Conservation (phyloP, 2,888 invertebrate genomes). For the Escarpia spicata region DNA sequence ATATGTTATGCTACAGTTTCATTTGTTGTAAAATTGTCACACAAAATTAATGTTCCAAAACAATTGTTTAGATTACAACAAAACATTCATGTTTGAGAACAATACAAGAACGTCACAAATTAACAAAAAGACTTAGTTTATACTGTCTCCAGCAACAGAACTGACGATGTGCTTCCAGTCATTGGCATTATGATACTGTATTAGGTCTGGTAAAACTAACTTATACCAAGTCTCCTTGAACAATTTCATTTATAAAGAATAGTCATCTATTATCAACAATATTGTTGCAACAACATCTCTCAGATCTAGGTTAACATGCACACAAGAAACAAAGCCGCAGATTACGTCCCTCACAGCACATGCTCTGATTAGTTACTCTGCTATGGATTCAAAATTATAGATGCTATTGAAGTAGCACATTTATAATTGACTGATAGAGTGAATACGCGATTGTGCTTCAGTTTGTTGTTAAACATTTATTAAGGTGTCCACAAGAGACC, state of each 20-base stretch:
- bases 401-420: not conserved
- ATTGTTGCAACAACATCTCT: not conserved
- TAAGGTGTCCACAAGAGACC: too few relatives aligned
- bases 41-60: not conserved
- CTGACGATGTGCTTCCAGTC: not conserved
- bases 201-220: not conserved
- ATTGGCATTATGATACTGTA: not conserved
- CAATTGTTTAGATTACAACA: not conserved
- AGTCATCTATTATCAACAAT: not conserved
- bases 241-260: not conserved
- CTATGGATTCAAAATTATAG: not conserved
- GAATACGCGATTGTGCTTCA: too few relatives aligned
- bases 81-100: not conserved
- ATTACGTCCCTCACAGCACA: not conserved
- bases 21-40: not conserved
- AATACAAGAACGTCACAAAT: not conserved
- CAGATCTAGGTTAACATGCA: not conserved
- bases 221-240: not conserved
- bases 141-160: not conserved
- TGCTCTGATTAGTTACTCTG: not conserved
- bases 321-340: not conserved
- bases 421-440: too few relatives aligned
- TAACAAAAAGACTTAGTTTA: not conserved
- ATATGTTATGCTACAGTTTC: not conserved
- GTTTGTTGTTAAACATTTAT: too few relatives aligned